phyloP scores from a whole-genome alignment of 2,113 vertebrate species.

The Dipodomys merriami region DNA sequence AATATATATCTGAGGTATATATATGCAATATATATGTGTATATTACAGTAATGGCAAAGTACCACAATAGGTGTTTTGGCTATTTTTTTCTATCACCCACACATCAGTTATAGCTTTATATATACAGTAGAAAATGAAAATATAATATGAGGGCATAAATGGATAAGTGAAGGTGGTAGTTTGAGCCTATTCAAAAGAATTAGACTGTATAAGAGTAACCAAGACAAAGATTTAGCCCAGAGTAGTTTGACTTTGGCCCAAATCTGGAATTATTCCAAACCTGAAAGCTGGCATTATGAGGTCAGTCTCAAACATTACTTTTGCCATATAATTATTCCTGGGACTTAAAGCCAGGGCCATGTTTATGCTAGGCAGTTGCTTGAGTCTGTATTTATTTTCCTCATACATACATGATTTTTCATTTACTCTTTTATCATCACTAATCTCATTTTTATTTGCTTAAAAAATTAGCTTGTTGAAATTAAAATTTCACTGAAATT shows the following conservation, averaged over 20 bases:
- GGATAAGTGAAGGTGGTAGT: not conserved
- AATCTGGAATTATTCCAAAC: not conserved
- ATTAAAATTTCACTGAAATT: conserved; percentile 51
- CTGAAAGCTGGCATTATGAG: not conserved
- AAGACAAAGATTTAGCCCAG: not conserved
- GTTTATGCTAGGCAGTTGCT: not conserved
- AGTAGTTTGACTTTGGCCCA: not conserved
- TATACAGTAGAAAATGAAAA: conserved; percentile 10
- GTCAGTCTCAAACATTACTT: not conserved
- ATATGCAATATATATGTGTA: not conserved
- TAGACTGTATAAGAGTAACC: not conserved
- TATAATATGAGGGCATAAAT: not conserved
- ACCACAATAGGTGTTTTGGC: not conserved
- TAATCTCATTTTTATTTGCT: conserved; percentile 10
- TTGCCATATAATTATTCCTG: not conserved
- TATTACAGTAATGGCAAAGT: not conserved
- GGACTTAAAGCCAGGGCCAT: no score
- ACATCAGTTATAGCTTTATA: not conserved
- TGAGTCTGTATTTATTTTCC: not conserved
- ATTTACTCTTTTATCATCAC: conserved; percentile 7
- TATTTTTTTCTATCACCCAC: not conserved
- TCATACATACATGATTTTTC: not conserved
- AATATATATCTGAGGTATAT: no score
- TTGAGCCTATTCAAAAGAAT: not conserved
- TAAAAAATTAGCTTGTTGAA: conserved; percentile 20